Evolutionary conservation across 1,140 invertebrate species (phyloP).

Genomic region (Meloidogyne floridensis): DNA sequence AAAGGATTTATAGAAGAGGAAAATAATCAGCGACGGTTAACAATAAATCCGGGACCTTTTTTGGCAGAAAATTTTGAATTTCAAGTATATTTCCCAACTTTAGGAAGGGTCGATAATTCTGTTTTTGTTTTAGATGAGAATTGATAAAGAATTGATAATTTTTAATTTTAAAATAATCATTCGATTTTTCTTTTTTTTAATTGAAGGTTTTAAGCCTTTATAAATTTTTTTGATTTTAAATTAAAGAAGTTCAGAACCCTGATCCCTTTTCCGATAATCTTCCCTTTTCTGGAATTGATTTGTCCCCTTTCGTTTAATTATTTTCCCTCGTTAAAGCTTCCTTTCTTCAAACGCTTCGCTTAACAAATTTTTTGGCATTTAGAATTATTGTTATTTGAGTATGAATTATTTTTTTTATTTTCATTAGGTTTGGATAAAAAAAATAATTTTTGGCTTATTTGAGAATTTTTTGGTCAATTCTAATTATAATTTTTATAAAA

Average conservation of each 20-base stretch:
- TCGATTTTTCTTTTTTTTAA: not conserved
- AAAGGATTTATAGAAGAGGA: slow-evolving; percentile 32
- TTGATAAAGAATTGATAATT: not conserved
- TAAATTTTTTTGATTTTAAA: not conserved
- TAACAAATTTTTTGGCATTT: too few species aligned
- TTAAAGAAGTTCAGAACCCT: not conserved
- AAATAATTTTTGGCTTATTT: too few species aligned
- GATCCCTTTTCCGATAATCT: not conserved
- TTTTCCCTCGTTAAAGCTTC: not conserved
- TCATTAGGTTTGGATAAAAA: too few species aligned
- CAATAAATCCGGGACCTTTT: slow-evolving; percentile 40
- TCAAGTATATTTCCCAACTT: slow-evolving; percentile 49
- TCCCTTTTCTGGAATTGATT: not conserved
- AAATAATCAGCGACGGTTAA: slow-evolving; percentile 16
- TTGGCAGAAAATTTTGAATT: slow-evolving; percentile 44
- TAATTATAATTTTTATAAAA: not conserved
- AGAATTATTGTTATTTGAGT: too few species aligned
- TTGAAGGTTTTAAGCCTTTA: not conserved
- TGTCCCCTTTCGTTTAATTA: slow-evolving; percentile 10
- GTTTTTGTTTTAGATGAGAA: slow-evolving; percentile 5
- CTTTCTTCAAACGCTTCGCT: too few species aligned
- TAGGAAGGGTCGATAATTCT: slow-evolving; percentile 29
- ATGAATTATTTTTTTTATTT: too few species aligned
- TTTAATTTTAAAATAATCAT: not conserved
- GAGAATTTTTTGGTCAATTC: not conserved